Evolutionary conservation across 2,797 vertebrate species (phyloP).

Genomic region (Pterois miles): DNA sequence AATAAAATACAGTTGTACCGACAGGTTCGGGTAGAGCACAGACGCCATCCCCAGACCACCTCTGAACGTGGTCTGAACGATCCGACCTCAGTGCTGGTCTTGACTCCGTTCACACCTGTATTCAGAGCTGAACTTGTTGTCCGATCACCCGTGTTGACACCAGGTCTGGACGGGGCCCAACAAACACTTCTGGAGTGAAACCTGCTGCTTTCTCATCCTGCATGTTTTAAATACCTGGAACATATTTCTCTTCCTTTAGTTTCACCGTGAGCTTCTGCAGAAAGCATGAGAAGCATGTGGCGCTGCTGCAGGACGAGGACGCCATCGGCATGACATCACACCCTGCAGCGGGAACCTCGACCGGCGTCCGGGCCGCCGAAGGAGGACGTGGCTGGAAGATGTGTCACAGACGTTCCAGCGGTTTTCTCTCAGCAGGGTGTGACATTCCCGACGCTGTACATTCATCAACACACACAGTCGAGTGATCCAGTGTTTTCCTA

Average conservation of each 20-base stretch:
- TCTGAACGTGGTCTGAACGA: too few relatives aligned
- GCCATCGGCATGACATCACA: not conserved
- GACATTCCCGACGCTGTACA: not conserved
- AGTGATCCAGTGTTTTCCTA: constrained; percentile 13
- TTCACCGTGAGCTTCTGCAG: not conserved
- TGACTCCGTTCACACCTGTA: too few relatives aligned
- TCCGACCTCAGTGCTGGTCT: too few relatives aligned
- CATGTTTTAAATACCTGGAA: not conserved
- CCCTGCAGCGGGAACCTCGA: not conserved
- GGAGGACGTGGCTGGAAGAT: not conserved
- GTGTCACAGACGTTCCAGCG: constrained; percentile 1
- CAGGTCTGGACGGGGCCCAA: too few relatives aligned
- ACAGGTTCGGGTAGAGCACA: too few relatives aligned
- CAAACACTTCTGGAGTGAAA: not conserved
- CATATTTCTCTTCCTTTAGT: not conserved
- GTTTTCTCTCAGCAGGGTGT: not conserved
- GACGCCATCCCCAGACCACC: too few relatives aligned
- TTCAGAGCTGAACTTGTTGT: too few relatives aligned
- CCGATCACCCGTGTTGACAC: too few relatives aligned
- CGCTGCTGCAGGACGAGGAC: not conserved
- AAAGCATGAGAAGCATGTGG: not conserved
- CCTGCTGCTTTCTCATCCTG: not conserved
- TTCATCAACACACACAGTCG: not conserved
- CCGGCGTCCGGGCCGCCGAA: not conserved
- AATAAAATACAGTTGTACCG: too few relatives aligned